Base-by-base conservation (phyloP, 1,140 invertebrate genomes). In the Trypoxylus dichotomus region DNA sequence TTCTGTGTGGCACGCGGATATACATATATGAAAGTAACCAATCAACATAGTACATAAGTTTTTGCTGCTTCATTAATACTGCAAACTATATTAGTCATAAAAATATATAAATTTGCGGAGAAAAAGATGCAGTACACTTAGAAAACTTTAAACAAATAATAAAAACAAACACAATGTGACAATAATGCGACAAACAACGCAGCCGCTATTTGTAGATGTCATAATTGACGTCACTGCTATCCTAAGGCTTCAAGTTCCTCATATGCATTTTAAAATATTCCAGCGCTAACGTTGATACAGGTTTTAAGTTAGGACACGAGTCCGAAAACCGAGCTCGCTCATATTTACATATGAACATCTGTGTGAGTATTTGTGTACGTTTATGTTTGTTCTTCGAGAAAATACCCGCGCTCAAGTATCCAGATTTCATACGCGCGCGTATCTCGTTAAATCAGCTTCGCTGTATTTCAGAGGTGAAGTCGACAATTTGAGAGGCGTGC, bases 401-500 rank as follows among this genome's bases (percentile, higher is more conserved):
- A 68, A 68, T 68, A 24, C 24, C 60, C 27, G 8, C 60, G 7
- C 7, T 15, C 60, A 25, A 25, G 60, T 68, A 68, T 68, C 19
- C 60, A 68, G 24, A 25, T 68, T 58, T 68, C 60, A 25, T 68
- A 68, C 60, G 60, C 60, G 60, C 60, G 24, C 60, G 60, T 68
- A 68, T 68, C 60, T 68, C 60, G 60, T 68, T 68, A 68, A 37
- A 68, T 68, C 60, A 68, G 60, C 19, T 68, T 24, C 60, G 60
- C 24, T 27, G 60, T 68, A 68, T 68, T 68, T 68, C 60, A 68
- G 60, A 54, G 47, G 47, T 54, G 47, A 54, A 68, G 24, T 68
- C 60, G 15, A 68, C 60, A 68, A 68, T 68, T 68, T 68, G 60
- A 68, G 60, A 15, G 19, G 60, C 24, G 60, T 68, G 60, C 60